Base-by-base conservation (phyloP, 2,797 vertebrate genomes). In the Coregonus suidteri region DNA sequence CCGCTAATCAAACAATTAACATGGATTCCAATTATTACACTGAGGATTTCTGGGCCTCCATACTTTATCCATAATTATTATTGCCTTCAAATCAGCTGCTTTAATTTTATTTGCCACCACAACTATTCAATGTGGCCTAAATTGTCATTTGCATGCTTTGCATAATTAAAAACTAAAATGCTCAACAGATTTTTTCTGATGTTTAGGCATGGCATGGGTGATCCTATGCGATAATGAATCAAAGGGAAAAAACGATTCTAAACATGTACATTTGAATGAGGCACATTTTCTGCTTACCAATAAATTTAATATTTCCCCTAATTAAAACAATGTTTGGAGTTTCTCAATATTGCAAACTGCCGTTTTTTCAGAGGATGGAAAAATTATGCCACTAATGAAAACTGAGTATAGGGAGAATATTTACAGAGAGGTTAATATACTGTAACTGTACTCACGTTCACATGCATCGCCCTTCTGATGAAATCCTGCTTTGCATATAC, bases 381-480 rank as follows among this genome's bases (percentile, higher is more conserved):
- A 62, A 41, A 34, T 9, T 35, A 74, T 41, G 35, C 18, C n/a
- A 74, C 2, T 62, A 41, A 35, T 62, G 3, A 41, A 62, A 59
- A 18, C 0, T 59, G 56, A 59, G 34, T 1, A 18, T 9, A 11
- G 20, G 52, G 15, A 51, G 81, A 47, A 47, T 47, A 47, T 47
- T 9, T 53, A 74, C 15, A n/a, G 74, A 20, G 67, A 71, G 59
- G 15, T 18, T 34, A 65, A 53, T 74, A 71, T 69, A 47, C 41
- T 47, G 9, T 47, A 76, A 74, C 11, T 53, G 77, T 86, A 98
- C 98, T 99, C 94, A 99, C 98, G 97, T 95, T 99, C 98, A 84
- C 98, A 99, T 0, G 96, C 94, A 78, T 99, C 98, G 81, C 98
- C 98, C 93, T 99, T 99, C 90, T 99, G 98, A 88, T 99, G 98